Percentiles rank a stretch among this genome's conserved stretches.
phyloP scores from a whole-genome alignment of 1,140 invertebrate genomes.

The Calephelis virginiensis region DNA sequence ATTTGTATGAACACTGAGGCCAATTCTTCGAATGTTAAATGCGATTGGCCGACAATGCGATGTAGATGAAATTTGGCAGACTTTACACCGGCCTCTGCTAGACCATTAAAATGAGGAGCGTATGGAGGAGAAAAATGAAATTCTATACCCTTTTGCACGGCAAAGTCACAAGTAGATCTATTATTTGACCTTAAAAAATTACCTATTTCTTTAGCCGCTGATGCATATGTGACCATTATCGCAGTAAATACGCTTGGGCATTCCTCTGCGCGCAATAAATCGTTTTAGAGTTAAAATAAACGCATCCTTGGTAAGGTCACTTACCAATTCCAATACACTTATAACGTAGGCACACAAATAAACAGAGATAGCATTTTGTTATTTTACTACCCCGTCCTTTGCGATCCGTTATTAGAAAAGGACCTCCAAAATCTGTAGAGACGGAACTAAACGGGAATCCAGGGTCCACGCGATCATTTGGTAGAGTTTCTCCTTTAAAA shows the following conservation, averaged over 20 bases:
- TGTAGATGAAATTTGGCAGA: conserved; percentile 23
- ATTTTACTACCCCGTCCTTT: conserved; percentile 31
- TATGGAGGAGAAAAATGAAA: conserved; percentile 24
- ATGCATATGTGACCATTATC: conserved; percentile 27
- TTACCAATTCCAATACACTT: conserved; percentile 37
- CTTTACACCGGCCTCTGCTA: conserved; percentile 22
- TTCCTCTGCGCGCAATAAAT: conserved; percentile 27
- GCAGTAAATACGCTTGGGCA: conserved; percentile 22
- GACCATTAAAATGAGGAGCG: conserved; percentile 24
- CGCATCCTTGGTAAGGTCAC: conserved; percentile 35
- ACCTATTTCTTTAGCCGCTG: conserved; percentile 22
- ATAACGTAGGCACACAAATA: conserved; percentile 38
- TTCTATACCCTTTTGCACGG: conserved; percentile 16
- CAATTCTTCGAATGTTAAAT: conserved; percentile 27
- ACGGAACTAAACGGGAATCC: conserved; percentile 25
- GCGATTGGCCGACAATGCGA: conserved; percentile 22
- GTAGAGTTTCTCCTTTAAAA: conserved; percentile 35
- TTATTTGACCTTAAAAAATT: conserved; percentile 23
- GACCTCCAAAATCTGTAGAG: conserved; percentile 38
- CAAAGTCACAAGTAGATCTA: conserved; percentile 22
- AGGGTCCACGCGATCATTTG: conserved; percentile 23
- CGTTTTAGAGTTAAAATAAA: conserved; percentile 31
- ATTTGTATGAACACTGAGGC: conserved; percentile 23
- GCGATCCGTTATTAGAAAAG: conserved; percentile 37
- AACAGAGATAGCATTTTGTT: conserved; percentile 35